These are phyloP conservation scores for Melinopterus prodromus DNA, from an alignment of 2,888 invertebrate species.

Conservation along the genomic window DNA sequence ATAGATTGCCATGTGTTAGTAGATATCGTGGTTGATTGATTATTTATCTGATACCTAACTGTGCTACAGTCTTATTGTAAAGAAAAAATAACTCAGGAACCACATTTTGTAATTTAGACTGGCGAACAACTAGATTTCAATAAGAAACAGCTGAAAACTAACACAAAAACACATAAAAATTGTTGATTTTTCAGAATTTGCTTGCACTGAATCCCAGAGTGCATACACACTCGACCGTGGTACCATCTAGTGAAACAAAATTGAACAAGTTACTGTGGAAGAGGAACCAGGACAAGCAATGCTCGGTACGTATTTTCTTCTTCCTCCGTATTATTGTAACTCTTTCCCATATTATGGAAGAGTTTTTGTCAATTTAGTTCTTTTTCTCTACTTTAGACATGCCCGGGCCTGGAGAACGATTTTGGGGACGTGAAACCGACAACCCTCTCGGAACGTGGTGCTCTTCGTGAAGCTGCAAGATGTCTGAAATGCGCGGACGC, in stretches of 20 bases:
- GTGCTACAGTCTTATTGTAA: too few relatives aligned
- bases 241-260: constrained; percentile 89
- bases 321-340: not conserved
- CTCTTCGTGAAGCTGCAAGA: constrained; percentile 86
- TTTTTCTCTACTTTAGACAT: constrained; percentile 63
- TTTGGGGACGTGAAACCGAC: constrained; percentile 98
- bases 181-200: constrained; percentile 74
- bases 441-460: constrained; percentile 94
- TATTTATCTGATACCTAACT: too few relatives aligned
- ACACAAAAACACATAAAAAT: too few relatives aligned
- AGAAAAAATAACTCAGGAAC: too few relatives aligned
- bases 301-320: constrained; percentile 70
- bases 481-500: constrained; percentile 95
- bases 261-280: constrained; percentile 94
- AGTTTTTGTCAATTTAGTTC: constrained; percentile 17
- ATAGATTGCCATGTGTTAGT: too few relatives aligned
- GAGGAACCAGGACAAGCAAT: constrained; percentile 85
- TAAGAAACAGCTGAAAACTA: too few relatives aligned
- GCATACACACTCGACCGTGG: constrained; percentile 76
- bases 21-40: too few relatives aligned
- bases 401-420: constrained; percentile 79
- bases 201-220: constrained; percentile 86
- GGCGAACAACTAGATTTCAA: too few relatives aligned
- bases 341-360: too few relatives aligned
- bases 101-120: too few relatives aligned